Conservation (phyloP, 2,888 invertebrate genomes). For the Drymonia ruficornis region DNA sequence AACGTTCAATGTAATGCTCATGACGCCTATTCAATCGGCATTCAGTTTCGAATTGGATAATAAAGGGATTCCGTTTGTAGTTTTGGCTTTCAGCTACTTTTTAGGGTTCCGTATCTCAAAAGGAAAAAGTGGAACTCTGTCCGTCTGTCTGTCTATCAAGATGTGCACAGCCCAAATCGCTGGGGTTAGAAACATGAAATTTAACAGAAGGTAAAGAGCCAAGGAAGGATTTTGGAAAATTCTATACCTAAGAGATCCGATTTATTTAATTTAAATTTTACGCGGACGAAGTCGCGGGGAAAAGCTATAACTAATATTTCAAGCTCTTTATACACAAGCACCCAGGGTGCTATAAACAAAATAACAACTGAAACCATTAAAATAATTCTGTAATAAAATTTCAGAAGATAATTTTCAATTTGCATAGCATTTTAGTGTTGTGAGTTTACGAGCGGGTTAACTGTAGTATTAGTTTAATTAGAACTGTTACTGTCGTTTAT, state of each 20-base stretch:
- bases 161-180: too few relatives aligned
- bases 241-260: too few relatives aligned
- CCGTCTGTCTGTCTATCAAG: too few relatives aligned
- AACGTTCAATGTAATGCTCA: slow-evolving; percentile 21
- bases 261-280: too few relatives aligned
- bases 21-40: slow-evolving; percentile 11
- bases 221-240: too few relatives aligned
- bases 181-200: too few relatives aligned
- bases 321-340: slow-evolving; percentile 9
- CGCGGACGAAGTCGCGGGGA: too few relatives aligned
- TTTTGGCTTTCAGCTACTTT: slow-evolving; percentile 5
- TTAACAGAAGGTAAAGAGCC: too few relatives aligned
- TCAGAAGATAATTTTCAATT: slow-evolving; percentile 25
- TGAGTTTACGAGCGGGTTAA: slow-evolving; percentile 13
- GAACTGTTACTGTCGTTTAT: slow-evolving; percentile 5
- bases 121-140: too few relatives aligned
- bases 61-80: slow-evolving; percentile 16
- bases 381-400: slow-evolving; percentile 19
- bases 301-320: too few relatives aligned
- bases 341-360: slow-evolving; percentile 19
- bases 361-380: slow-evolving; percentile 16
- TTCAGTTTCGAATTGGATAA: slow-evolving; percentile 10
- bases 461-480: slow-evolving; percentile 6
- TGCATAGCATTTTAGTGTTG: slow-evolving; percentile 27
- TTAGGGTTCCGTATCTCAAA: too few relatives aligned